A percentile compares a stretch with the other conserved stretches of the same genome.
Conservation (phyloP, 2,113 vertebrate species). For the Bagarius yarrelli region DNA sequence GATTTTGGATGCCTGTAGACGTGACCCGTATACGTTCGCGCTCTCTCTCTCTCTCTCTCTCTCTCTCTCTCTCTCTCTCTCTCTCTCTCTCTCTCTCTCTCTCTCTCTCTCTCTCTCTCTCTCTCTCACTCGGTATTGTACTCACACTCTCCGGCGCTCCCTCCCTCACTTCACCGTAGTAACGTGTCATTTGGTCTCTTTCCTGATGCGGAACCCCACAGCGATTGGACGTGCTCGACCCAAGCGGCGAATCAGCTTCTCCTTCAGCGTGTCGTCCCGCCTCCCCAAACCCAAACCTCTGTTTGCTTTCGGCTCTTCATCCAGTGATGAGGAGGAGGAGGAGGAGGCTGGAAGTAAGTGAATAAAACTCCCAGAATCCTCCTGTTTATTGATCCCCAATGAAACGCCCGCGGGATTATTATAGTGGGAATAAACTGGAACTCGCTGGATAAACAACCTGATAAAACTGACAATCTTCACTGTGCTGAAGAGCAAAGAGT, state of each 20-base stretch:
- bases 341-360: conserved; percentile 86
- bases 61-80: not conserved
- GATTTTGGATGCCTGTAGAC: not conserved
- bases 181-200: conserved; percentile 42
- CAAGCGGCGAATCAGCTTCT: conserved; percentile 80
- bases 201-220: conserved; percentile 61
- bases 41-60: no score
- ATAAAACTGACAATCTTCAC: no score
- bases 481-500: no score
- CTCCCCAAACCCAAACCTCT: conserved; percentile 85
- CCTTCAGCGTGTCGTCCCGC: conserved; percentile 82
- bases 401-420: no score
- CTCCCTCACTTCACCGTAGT: conserved; percentile 5
- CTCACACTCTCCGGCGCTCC: not conserved
- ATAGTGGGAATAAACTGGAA: no score
- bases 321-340: conserved; percentile 72
- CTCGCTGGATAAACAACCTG: no score
- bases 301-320: conserved; percentile 85
- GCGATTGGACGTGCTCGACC: conserved; percentile 69
- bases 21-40: not conserved
- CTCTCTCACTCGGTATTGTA: not conserved
- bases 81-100: not conserved
- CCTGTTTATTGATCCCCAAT: not conserved
- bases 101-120: not conserved
- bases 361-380: conserved; percentile 24